Evolutionary conservation across 64 coral and sea anemone genomes (phyloP).

Genomic region (Catalaphyllia jardinei): DNA sequence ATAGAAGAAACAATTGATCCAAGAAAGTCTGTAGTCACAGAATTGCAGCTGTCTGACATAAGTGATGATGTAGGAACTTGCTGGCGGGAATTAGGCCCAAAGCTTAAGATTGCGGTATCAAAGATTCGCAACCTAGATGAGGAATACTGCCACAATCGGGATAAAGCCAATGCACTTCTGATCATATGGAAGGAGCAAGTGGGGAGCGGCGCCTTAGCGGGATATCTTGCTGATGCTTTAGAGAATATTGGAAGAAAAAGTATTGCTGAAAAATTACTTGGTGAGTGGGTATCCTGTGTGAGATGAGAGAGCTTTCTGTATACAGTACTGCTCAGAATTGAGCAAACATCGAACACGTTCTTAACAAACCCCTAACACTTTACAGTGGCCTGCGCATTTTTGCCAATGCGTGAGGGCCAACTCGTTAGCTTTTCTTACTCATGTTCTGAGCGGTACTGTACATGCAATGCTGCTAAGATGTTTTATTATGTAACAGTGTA

Average conservation of each 20-base stretch:
- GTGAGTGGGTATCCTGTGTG: slow-evolving; percentile 2
- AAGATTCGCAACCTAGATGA: slow-evolving; percentile 83
- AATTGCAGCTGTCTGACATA: slow-evolving; percentile 47
- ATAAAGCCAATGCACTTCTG: slow-evolving; percentile 69
- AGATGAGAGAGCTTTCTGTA: background rate
- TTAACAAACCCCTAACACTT: too few relatives aligned
- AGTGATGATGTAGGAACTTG: slow-evolving; percentile 73
- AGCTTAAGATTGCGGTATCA: slow-evolving; percentile 19
- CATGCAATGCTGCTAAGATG: background rate
- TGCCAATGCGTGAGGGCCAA: too few relatives aligned
- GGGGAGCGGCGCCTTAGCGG: slow-evolving; percentile 26
- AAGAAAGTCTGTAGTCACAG: slow-evolving; percentile 24
- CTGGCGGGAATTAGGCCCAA: slow-evolving; percentile 66
- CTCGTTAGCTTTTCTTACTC: too few relatives aligned
- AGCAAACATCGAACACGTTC: too few relatives aligned
- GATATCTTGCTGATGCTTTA: slow-evolving; percentile 36
- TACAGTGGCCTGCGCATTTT: too few relatives aligned
- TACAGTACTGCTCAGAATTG: background rate
- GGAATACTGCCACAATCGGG: slow-evolving; percentile 30
- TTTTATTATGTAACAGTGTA: too few relatives aligned
- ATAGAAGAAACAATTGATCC: background rate
- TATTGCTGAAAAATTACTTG: slow-evolving; percentile 64
- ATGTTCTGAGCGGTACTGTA: too few relatives aligned
- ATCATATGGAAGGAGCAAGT: slow-evolving; percentile 12
- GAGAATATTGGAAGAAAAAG: slow-evolving; percentile 36